Evolutionary conservation across 2,113 vertebrate genomes (phyloP), one percentile per base, ranked within the genome.

Genomic region (Varanus komodoensis): DNA sequence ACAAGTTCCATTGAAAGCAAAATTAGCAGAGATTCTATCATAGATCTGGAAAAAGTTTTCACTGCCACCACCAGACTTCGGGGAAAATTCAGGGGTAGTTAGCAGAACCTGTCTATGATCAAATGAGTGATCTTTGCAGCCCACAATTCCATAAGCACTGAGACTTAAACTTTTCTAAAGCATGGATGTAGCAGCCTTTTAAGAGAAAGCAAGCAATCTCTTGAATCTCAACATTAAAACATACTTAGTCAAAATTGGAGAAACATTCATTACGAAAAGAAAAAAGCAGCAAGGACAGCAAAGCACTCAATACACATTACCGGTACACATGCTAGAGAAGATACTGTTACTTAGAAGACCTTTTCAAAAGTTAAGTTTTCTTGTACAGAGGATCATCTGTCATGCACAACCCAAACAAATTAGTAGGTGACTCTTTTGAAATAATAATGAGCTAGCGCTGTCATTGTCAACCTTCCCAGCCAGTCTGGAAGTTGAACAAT

Each of bases 161-260:
- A 38, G 23, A 81, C 2, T 44, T n/a, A 38, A 64, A 12, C 57
- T 38, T 19, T 82, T 82, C 34, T n/a, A 61, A 82, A 34, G 57
- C 82, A 83, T 64, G 50, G 25, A 54, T 81, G 3, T 14, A 54
- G 27, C 67, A 81, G 21, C 25, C 78, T 52, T 34, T 69, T 52
- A 71, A 78, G 23, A 38, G 81, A 23, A 6, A n/a, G 80, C 19
- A 44, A 8, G 14, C n/a, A 38, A n/a, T 57, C 8, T 57, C 69
- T 85, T 38, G n/a, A 54, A 67, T 32, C 38, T 79, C 75, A 52
- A 81, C 77, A 44, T 80, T 82, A 88, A 88, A 79, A 44, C 27
- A 67, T 64, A 57, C 15, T 78, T 78, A n/a, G 81, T 15, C 50
- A 38, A 38, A 82, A 71, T 50, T 32, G 21, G 29, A 87, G 19